These are phyloP conservation scores for Apodemia duryi DNA, from an alignment of 2,888 invertebrate species.

Conservation along the genomic window DNA sequence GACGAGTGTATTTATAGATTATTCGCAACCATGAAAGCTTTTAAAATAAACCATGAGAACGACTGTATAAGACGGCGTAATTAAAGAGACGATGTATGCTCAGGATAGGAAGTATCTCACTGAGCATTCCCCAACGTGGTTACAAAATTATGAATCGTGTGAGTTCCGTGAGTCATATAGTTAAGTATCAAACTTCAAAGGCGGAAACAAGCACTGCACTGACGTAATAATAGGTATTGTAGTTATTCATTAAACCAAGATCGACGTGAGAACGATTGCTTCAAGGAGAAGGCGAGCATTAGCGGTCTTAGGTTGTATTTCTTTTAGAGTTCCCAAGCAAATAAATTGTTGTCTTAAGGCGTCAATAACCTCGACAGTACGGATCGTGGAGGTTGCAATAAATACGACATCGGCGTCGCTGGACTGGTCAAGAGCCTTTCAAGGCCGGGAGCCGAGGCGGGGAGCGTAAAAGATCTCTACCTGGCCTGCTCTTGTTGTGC, in stretches of 20 bases:
- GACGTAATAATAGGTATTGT: conserved; percentile 78
- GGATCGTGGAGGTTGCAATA: conserved; percentile 77
- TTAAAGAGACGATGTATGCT: conserved; percentile 1
- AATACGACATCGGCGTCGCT: conserved; percentile 72
- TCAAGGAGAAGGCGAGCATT: conserved; percentile 65
- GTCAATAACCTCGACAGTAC: conserved; percentile 77
- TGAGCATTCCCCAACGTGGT: conserved; percentile 5
- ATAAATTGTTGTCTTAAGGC: conserved; percentile 53
- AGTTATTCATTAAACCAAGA: conserved; percentile 69
- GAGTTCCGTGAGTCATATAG: conserved; percentile 71
- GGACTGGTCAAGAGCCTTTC: conserved; percentile 80
- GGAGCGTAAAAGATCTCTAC: conserved; percentile 71
- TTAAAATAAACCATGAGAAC: conserved; percentile 11
- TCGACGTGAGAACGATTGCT: conserved; percentile 71
- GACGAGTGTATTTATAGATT: conserved; percentile 69
- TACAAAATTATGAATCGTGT: conserved; percentile 52
- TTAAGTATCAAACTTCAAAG: conserved; percentile 69
- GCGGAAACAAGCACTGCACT: conserved; percentile 72
- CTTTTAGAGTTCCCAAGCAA: conserved; percentile 53
- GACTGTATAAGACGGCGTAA: background rate
- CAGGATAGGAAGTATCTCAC: background rate
- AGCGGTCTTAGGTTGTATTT: conserved; percentile 41
- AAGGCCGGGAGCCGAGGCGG: conserved; percentile 76
- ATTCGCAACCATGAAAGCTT: conserved; percentile 42
- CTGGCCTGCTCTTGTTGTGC: conserved; percentile 56